phyloP scores from a whole-genome alignment of 1,140 invertebrate genomes.

The Aporrectodea caliginosa region DNA sequence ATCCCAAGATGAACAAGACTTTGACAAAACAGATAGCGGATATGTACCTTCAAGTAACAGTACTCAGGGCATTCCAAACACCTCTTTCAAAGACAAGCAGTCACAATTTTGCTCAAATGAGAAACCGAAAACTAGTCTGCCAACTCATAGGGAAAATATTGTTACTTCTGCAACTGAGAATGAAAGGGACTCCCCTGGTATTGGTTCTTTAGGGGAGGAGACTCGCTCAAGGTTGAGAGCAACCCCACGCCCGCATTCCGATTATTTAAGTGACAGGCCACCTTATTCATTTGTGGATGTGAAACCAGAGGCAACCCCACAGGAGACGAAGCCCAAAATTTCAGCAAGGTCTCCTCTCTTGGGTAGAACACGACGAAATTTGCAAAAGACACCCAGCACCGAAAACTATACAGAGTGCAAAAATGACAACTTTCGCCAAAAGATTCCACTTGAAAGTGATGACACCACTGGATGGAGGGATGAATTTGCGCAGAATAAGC shows the following conservation, averaged over 20 bases:
- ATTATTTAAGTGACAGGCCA: not conserved
- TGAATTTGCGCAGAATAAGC: not conserved
- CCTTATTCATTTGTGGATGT: not conserved
- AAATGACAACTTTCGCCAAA: not conserved
- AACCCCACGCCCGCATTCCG: not conserved
- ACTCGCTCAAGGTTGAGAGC: not conserved
- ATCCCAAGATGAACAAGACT: too few species aligned
- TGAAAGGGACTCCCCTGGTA: not conserved
- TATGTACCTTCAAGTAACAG: not conserved
- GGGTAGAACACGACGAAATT: not conserved
- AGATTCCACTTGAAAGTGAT: not conserved
- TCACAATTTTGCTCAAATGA: not conserved
- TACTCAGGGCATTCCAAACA: not conserved
- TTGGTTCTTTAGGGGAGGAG: not conserved
- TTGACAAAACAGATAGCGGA: not conserved
- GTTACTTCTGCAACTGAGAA: not conserved
- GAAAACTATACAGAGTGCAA: not conserved
- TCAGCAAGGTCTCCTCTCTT: not conserved
- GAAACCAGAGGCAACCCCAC: too few species aligned
- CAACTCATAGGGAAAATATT: not conserved
- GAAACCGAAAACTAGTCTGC: not conserved
- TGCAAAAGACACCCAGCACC: not conserved
- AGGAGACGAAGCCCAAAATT: not conserved
- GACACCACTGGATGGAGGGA: not conserved
- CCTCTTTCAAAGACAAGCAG: not conserved